Conservation (phyloP, 1,140 invertebrate genomes). For the Pachypeltis micranthus region DNA sequence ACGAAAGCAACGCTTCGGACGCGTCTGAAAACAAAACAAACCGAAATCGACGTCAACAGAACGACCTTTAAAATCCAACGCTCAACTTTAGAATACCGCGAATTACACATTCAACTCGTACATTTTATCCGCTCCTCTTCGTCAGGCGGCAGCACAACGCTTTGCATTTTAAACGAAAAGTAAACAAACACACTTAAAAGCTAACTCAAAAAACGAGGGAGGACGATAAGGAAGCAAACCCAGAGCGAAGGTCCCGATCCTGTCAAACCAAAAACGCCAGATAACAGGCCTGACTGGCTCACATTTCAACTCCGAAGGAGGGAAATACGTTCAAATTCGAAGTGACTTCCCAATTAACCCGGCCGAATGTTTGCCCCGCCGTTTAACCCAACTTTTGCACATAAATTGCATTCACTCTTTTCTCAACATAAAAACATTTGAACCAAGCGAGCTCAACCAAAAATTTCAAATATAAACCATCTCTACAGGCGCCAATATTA, state of each 20-base stretch:
- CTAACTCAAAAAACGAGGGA: not conserved
- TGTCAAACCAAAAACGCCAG: not conserved
- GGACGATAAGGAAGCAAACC: not conserved
- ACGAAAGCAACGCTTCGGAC: conserved; percentile 31
- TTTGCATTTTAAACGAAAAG: conserved; percentile 7
- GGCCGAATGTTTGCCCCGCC: not conserved
- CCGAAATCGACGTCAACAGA: not conserved
- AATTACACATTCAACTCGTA: not conserved
- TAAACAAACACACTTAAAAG: not conserved
- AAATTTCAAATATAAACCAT: not conserved
- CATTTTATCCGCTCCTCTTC: conserved; percentile 18
- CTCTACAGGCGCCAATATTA: not conserved
- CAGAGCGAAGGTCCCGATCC: not conserved
- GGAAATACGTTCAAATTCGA: conserved; percentile 1
- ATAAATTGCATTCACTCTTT: not conserved
- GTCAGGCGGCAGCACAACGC: conserved; percentile 1
- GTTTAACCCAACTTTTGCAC: not conserved
- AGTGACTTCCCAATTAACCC: not conserved
- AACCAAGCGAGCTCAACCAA: not conserved
- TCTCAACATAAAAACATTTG: not conserved
- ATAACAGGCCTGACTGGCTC: not conserved
- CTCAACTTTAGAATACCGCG: not conserved
- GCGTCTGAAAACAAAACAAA: conserved; percentile 25
- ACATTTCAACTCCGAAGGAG: not conserved
- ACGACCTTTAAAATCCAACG: not conserved